A percentile compares a stretch with the other conserved stretches of the same genome.
phyloP scores from a whole-genome alignment of 1,140 invertebrate species.

The Drosophila sechellia region DNA sequence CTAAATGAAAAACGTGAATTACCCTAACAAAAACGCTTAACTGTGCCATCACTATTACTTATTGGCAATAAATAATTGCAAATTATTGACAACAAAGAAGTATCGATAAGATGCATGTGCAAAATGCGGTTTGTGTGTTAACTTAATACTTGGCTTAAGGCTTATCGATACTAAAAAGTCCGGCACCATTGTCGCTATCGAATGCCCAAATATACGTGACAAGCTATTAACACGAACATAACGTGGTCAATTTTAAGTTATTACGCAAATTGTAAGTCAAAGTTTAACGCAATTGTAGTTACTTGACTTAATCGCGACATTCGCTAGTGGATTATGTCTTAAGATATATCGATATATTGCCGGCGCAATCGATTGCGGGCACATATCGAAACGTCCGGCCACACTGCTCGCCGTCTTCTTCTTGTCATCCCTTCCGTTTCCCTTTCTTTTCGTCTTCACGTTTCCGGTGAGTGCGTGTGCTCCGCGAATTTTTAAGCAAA shows the following conservation, averaged over 20 bases:
- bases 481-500: slow-evolving; percentile 7
- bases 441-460: slow-evolving; percentile 15
- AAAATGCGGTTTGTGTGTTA: background rate
- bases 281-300: rapidly evolving
- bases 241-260: background rate
- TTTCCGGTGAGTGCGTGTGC: slow-evolving; percentile 13
- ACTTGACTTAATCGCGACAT: background rate
- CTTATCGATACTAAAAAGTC: background rate
- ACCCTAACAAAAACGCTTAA: too few relatives aligned
- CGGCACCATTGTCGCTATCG: background rate
- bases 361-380: background rate
- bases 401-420: slow-evolving; percentile 7
- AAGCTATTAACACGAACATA: background rate
- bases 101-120: background rate
- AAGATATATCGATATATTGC: background rate
- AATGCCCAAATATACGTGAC: background rate
- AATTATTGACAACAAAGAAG: background rate
- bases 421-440: slow-evolving; percentile 13
- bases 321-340: background rate
- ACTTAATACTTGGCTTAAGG: background rate
- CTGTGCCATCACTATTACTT: too few relatives aligned
- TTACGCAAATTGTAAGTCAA: background rate
- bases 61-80: too few relatives aligned
- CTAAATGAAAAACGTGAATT: too few relatives aligned
- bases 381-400: background rate